Percentiles rank a stretch among this genome's conserved stretches.
These are phyloP conservation scores for Smittia aterrima DNA, from an alignment of 2,888 invertebrate genomes.

Conservation along the genomic window DNA sequence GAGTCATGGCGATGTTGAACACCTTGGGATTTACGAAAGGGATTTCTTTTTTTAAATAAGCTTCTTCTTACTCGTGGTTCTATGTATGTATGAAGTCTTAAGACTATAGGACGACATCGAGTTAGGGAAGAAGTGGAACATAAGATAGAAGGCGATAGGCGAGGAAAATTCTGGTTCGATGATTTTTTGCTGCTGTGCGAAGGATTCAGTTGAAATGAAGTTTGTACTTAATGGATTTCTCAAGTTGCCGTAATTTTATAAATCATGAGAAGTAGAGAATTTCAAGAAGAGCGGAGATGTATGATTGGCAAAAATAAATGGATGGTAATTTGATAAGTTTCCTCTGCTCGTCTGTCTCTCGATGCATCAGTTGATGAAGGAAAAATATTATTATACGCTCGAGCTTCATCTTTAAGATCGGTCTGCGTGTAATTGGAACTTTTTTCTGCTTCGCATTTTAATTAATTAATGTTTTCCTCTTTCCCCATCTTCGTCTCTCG, in stretches of 20 bases:
- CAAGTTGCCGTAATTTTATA: conserved; percentile 7
- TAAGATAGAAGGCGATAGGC: conserved; percentile 34
- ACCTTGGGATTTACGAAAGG: conserved; percentile 31
- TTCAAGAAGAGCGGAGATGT: background rate
- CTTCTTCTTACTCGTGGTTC: background rate
- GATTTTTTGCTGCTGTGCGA: conserved; percentile 32
- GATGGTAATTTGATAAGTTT: conserved; percentile 37
- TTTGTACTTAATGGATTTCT: conserved; percentile 36
- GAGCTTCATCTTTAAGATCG: background rate
- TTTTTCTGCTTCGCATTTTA: conserved; percentile 25
- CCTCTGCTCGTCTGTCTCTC: conserved; percentile 11
- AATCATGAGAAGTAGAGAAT: background rate
- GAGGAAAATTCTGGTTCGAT: conserved; percentile 37
- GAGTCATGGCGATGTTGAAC: background rate
- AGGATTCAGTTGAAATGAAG: conserved; percentile 13
- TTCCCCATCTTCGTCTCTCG: background rate
- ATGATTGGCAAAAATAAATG: conserved; percentile 32
- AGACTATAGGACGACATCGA: background rate
- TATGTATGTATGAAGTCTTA: background rate
- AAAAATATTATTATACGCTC: background rate
- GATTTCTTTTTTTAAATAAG: conserved; percentile 32
- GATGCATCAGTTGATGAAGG: conserved; percentile 6
- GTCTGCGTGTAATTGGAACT: conserved; percentile 38
- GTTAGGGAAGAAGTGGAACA: conserved; percentile 17
- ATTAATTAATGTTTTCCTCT: conserved; percentile 39